phyloP scores from a whole-genome alignment of 2,888 invertebrate genomes.

The Noctuana brunneofusca region DNA sequence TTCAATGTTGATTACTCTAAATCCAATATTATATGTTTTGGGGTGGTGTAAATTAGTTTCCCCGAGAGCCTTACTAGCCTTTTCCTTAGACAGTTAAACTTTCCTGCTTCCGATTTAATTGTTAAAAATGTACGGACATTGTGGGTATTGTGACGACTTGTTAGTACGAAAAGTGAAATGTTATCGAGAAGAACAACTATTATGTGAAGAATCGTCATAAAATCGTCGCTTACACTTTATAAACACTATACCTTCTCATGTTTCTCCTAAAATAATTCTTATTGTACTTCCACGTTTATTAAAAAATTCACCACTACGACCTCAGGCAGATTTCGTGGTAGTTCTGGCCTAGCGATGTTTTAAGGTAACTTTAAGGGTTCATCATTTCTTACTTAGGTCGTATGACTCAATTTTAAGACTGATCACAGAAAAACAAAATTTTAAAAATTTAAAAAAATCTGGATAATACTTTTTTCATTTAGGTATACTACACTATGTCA shows the following conservation, averaged over 20 bases:
- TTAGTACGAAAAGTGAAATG: slow-evolving; percentile 38
- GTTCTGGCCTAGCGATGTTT: slow-evolving; percentile 75
- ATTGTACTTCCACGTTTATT: slow-evolving; percentile 52
- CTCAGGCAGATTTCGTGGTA: slow-evolving; percentile 58
- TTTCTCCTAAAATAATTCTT: slow-evolving; percentile 53
- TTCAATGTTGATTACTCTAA: slow-evolving; percentile 83
- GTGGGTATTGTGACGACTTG: slow-evolving; percentile 48
- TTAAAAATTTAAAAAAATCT: slow-evolving; percentile 54
- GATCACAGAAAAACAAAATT: slow-evolving; percentile 75
- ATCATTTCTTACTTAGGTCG: slow-evolving; percentile 80
- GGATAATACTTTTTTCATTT: slow-evolving; percentile 61
- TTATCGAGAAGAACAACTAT: slow-evolving; percentile 35
- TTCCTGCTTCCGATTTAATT: slow-evolving; percentile 48
- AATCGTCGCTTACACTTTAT: slow-evolving; percentile 59
- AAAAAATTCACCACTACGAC: slow-evolving; percentile 47
- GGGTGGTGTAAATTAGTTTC: slow-evolving; percentile 78
- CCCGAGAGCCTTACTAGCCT: slow-evolving; percentile 81
- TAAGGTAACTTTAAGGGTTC: slow-evolving; percentile 71
- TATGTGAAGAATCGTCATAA: slow-evolving; percentile 38
- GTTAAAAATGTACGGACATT: slow-evolving; percentile 47
- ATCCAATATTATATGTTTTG: slow-evolving; percentile 79
- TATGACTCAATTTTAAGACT: slow-evolving; percentile 84
- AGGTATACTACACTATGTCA: slow-evolving; percentile 50
- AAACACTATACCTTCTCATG: slow-evolving; percentile 52
- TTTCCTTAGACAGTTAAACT: slow-evolving; percentile 75